Conservation (phyloP, 2,113 vertebrate genomes). For the Columba janthina region DNA sequence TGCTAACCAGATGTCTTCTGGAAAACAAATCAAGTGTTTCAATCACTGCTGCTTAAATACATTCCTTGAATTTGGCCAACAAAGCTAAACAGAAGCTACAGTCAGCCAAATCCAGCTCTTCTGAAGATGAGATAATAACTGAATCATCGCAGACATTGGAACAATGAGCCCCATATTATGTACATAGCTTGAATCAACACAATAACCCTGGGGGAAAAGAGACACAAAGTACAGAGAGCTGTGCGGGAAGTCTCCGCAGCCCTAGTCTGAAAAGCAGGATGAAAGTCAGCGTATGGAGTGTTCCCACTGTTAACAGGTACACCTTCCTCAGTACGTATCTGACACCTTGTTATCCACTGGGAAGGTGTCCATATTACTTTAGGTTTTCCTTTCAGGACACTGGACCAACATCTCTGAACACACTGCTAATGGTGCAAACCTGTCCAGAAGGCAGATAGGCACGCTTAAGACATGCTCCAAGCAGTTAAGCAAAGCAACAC, state of each 20-base stretch:
- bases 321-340: background rate
- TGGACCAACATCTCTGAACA: background rate
- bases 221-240: background rate
- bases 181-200: constrained; percentile 27
- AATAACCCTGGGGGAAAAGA: background rate
- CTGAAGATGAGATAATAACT: constrained; percentile 60
- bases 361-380: background rate
- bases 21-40: constrained; percentile 49
- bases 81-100: constrained; percentile 52
- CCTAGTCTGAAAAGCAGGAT: background rate
- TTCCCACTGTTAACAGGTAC: background rate
- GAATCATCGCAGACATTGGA: constrained; percentile 22
- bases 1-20: constrained; percentile 58
- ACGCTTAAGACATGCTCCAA: rapidly evolving
- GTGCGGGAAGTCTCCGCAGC: background rate
- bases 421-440: background rate
- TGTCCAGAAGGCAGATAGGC: background rate
- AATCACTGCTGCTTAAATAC: constrained; percentile 56
- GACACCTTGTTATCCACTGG: background rate
- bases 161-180: constrained; percentile 14
- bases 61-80: constrained; percentile 47
- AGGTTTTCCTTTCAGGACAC: background rate
- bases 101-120: constrained; percentile 40
- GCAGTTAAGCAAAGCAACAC: background rate
- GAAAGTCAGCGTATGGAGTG: background rate